phyloP scores from a whole-genome alignment of 2,888 invertebrate genomes.

The Ectemnius cavifrons region DNA sequence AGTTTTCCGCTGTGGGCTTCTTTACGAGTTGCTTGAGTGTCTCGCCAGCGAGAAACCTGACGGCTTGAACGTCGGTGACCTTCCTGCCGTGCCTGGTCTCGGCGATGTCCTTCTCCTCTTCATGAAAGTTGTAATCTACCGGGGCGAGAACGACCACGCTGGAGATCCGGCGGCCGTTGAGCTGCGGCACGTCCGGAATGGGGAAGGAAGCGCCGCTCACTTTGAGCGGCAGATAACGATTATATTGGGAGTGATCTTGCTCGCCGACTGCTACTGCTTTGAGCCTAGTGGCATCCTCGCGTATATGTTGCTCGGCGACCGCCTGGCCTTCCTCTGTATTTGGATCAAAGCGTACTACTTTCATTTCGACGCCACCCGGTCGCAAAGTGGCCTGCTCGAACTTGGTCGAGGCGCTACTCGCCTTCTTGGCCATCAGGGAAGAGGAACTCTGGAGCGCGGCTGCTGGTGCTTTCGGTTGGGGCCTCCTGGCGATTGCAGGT shows the following conservation, averaged over 20 bases:
- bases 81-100: conserved; percentile 75
- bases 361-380: conserved; percentile 87
- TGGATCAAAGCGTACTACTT: conserved; percentile 90
- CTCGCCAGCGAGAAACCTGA: conserved; percentile 87
- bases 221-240: conserved; percentile 90
- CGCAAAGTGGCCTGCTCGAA: conserved; percentile 76
- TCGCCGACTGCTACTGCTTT: conserved; percentile 84
- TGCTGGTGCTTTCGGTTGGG: conserved; percentile 53
- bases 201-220: conserved; percentile 92
- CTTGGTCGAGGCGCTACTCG: conserved; percentile 54
- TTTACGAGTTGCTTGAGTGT: conserved; percentile 87
- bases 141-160: conserved; percentile 93
- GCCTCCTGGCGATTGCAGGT: conserved; percentile 81
- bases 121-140: conserved; percentile 84
- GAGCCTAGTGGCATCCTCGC: conserved; percentile 85
- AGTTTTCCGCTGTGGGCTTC: conserved; percentile 88
- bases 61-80: conserved; percentile 84
- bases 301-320: conserved; percentile 86
- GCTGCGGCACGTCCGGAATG: conserved; percentile 87
- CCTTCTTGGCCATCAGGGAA: conserved; percentile 51
- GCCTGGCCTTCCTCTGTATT: conserved; percentile 85
- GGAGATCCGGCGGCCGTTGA: conserved; percentile 87
- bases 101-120: conserved; percentile 65
- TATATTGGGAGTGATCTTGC: conserved; percentile 84
- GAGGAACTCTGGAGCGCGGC: conserved; percentile 16